Conservation (phyloP, 1,140 invertebrate genomes). For the Globodera rostochiensis region DNA sequence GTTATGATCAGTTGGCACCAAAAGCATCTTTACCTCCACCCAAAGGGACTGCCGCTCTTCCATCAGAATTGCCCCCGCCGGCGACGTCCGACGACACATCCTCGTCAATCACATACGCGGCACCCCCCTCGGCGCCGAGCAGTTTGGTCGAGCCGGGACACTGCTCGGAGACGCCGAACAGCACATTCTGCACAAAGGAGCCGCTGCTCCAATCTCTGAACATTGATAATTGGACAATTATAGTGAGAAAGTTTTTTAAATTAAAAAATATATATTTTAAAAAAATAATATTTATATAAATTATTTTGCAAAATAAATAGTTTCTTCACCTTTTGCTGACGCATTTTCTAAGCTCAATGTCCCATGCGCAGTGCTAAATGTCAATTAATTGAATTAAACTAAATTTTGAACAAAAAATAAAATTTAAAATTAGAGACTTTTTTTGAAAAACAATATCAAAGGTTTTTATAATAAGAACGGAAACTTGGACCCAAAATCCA, state of each 20-base stretch:
- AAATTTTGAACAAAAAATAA: background rate
- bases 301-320: background rate
- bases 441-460: too few species aligned
- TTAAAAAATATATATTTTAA: conserved; percentile 13
- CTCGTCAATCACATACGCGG: conserved; percentile 35
- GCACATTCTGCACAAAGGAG: conserved; percentile 58
- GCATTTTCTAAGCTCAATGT: conserved; percentile 42
- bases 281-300: conserved; percentile 15
- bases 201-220: conserved; percentile 51
- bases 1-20: background rate
- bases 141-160: conserved; percentile 45
- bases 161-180: conserved; percentile 60
- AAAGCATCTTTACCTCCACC: background rate
- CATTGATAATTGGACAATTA: conserved; percentile 1
- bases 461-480: too few species aligned
- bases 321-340: conserved; percentile 38
- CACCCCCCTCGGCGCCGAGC: conserved; percentile 17
- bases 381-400: background rate
- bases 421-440: too few species aligned
- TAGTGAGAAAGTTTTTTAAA: background rate
- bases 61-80: background rate
- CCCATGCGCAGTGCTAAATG: conserved; percentile 85
- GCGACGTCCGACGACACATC: conserved; percentile 7
- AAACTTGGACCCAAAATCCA: too few species aligned
- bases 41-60: background rate